phyloP scores from a whole-genome alignment of 1,140 invertebrate genomes.

The Bombus soroeensis region DNA sequence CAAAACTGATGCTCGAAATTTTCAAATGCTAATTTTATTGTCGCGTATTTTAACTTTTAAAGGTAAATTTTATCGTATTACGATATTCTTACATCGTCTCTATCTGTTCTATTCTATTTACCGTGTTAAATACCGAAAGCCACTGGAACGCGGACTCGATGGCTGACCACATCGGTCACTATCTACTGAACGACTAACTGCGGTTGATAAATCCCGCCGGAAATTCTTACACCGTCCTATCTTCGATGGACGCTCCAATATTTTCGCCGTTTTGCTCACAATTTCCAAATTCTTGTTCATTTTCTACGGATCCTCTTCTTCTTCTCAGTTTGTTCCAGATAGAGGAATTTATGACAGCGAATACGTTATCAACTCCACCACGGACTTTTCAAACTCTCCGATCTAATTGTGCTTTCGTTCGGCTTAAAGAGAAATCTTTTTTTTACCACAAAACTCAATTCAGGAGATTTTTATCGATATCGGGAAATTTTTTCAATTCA shows the following conservation, averaged over 20 bases:
- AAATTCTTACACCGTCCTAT: slow-evolving; percentile 16
- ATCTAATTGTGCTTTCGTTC: not conserved
- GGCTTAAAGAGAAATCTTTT: not conserved
- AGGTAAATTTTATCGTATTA: not conserved
- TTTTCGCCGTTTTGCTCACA: not conserved
- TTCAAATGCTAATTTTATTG: too few species aligned
- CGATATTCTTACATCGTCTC: not conserved
- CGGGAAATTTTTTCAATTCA: not conserved
- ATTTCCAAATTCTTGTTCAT: not conserved
- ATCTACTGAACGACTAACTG: slow-evolving; percentile 25
- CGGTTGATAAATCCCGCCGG: slow-evolving; percentile 14
- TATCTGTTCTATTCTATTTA: not conserved
- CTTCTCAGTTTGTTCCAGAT: not conserved
- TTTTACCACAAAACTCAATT: not conserved
- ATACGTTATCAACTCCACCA: not conserved
- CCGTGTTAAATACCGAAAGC: not conserved
- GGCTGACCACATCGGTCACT: slow-evolving; percentile 17
- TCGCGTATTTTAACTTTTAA: too few species aligned
- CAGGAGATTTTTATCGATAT: not conserved
- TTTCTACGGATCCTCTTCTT: not conserved
- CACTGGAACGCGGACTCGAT: not conserved
- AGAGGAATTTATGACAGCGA: not conserved
- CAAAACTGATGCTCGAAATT: too few species aligned
- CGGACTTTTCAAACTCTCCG: not conserved
- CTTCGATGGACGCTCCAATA: not conserved